Evolutionary conservation across 2,797 vertebrate species (phyloP).

Genomic region (Phrynocephalus guinanensis): DNA sequence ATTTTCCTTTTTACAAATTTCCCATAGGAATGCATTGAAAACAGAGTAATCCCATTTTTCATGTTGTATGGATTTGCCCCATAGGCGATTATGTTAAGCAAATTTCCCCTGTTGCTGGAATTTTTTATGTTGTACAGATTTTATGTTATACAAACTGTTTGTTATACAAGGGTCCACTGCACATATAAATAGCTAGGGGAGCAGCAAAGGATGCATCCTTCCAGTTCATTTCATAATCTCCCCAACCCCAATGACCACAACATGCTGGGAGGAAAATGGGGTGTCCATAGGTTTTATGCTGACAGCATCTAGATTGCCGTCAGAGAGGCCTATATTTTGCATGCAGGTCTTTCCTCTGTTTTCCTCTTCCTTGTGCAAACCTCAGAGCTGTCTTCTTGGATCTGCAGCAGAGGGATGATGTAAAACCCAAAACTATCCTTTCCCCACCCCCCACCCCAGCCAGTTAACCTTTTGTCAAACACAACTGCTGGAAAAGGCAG

Average conservation of each 20-base stretch:
- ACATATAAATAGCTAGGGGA: background rate
- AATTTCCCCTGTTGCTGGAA: too few species aligned
- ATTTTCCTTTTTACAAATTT: too few species aligned
- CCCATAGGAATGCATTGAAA: too few species aligned
- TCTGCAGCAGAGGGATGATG: background rate
- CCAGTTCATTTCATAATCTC: too few species aligned
- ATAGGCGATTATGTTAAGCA: too few species aligned
- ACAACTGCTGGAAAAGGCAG: slow-evolving; percentile 22
- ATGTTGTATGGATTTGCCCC: too few species aligned
- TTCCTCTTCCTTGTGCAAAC: background rate
- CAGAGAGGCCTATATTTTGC: background rate
- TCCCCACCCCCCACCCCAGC: background rate
- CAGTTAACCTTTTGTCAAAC: background rate
- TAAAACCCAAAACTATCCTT: slow-evolving; percentile 5
- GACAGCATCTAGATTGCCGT: background rate
- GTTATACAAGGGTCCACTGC: too few species aligned
- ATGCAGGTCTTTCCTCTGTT: background rate
- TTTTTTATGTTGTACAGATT: too few species aligned
- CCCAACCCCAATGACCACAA: background rate
- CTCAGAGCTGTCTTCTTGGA: accelerated
- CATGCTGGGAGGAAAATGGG: accelerated
- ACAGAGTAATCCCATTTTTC: too few species aligned
- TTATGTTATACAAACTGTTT: too few species aligned
- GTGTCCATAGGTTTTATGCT: background rate
- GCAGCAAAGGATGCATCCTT: background rate